Conservation (phyloP, 1,140 invertebrate species). For the Bombyx mandarina region DNA sequence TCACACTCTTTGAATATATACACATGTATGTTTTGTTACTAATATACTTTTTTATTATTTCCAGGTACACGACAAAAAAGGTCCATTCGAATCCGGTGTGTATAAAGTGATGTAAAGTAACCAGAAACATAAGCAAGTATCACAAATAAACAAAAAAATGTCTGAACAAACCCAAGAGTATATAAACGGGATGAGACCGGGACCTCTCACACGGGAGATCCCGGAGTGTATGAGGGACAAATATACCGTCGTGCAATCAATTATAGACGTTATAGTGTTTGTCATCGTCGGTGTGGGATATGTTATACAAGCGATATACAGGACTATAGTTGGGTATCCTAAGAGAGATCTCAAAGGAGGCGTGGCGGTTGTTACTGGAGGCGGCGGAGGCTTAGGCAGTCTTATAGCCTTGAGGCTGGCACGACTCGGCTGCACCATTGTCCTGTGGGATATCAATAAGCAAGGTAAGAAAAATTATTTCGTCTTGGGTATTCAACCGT, state of each 20-base stretch:
- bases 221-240: conserved; percentile 63
- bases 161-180: conserved; percentile 50
- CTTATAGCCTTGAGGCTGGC: conserved; percentile 86
- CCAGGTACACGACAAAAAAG: no score
- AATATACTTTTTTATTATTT: no score
- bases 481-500: conserved; percentile 1
- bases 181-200: conserved; percentile 52
- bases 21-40: no score
- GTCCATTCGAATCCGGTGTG: neutral
- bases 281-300: conserved; percentile 72
- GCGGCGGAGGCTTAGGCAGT: conserved; percentile 89
- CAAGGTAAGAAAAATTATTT: conserved; percentile 72
- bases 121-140: conserved; percentile 7
- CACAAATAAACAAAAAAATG: conserved; percentile 26
- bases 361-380: conserved; percentile 89
- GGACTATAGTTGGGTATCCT: conserved; percentile 63
- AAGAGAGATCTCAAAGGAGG: conserved; percentile 78
- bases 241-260: conserved; percentile 63
- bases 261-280: conserved; percentile 76
- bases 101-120: conserved; percentile 26
- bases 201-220: conserved; percentile 57
- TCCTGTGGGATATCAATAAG: conserved; percentile 94
- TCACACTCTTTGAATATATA: no score
- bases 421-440: conserved; percentile 82
- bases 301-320: conserved; percentile 68